These are phyloP conservation scores for Cacatua alba DNA, from an alignment of 2,113 vertebrate species.

Conservation along the genomic window DNA sequence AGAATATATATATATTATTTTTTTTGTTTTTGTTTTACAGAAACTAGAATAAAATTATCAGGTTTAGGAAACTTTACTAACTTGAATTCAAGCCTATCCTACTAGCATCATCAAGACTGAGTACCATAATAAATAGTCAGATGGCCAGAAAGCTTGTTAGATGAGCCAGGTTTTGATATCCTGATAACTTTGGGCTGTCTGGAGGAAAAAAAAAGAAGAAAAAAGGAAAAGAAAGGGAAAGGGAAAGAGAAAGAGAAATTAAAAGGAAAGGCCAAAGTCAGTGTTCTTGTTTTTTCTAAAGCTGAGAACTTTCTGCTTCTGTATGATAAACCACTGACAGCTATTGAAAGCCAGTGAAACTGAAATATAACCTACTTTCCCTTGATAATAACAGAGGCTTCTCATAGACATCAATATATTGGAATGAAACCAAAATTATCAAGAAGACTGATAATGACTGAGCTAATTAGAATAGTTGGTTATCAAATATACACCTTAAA, in stretches of 20 bases:
- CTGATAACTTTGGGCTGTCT: not conserved
- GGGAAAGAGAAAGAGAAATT: not conserved
- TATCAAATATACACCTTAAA: constrained; percentile 43
- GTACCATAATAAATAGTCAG: not conserved
- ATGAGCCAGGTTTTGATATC: not conserved
- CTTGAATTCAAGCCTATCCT: not conserved
- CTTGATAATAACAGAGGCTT: not conserved
- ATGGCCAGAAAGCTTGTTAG: not conserved
- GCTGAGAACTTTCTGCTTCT: not conserved
- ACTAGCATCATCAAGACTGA: not conserved
- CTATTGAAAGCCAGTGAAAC: not conserved
- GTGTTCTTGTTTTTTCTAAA: not conserved
- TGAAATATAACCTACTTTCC: not conserved
- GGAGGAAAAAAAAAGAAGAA: not conserved
- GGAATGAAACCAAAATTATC: constrained; percentile 27
- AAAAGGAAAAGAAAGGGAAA: not conserved
- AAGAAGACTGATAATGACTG: constrained; percentile 38
- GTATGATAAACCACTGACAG: not conserved
- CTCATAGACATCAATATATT: not conserved
- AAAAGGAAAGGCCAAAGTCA: not conserved
- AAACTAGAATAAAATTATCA: not conserved
- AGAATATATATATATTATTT: not conserved
- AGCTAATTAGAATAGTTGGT: constrained; percentile 42
- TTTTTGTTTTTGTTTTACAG: not conserved
- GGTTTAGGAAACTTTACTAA: not conserved